Evolutionary conservation across 2,797 vertebrate species (phyloP).

Genomic region (Leptoclinus maculatus): DNA sequence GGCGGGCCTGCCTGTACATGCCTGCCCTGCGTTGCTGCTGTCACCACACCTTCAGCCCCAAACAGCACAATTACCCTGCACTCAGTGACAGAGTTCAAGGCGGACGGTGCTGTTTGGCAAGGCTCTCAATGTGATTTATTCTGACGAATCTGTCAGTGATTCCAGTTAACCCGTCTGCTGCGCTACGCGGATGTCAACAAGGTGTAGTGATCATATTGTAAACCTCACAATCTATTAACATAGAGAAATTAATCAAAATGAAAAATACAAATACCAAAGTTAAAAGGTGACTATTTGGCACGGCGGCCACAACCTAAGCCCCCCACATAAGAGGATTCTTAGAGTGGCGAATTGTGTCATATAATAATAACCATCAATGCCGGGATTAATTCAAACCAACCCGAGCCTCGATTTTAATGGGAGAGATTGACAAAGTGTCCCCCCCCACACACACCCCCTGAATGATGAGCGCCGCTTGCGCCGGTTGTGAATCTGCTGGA

Average conservation of each 20-base stretch:
- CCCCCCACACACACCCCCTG: not conserved
- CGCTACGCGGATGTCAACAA: not conserved
- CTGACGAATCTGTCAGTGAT: conserved; percentile 56
- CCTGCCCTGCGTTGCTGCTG: conserved; percentile 71
- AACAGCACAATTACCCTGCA: conserved; percentile 75
- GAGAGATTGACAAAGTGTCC: not conserved
- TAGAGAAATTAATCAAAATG: not conserved
- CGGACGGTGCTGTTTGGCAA: conserved; percentile 53
- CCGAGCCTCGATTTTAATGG: not conserved
- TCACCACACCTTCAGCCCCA: conserved; percentile 83
- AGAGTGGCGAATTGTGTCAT: not conserved
- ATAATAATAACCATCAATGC: not conserved
- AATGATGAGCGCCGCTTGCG: no score
- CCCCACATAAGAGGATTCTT: not conserved
- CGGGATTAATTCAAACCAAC: not conserved
- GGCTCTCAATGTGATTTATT: conserved; percentile 48
- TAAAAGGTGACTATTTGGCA: not conserved
- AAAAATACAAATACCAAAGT: not conserved
- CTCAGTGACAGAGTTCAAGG: conserved; percentile 67
- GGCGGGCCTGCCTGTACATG: conserved; percentile 86
- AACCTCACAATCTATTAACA: not conserved
- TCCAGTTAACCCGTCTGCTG: conserved; percentile 33
- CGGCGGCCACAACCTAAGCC: not conserved
- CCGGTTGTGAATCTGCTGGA: no score
- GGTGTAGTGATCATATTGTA: not conserved